Evolutionary conservation across 2,888 invertebrate species (phyloP).

Genomic region (Tetropium fuscum): DNA sequence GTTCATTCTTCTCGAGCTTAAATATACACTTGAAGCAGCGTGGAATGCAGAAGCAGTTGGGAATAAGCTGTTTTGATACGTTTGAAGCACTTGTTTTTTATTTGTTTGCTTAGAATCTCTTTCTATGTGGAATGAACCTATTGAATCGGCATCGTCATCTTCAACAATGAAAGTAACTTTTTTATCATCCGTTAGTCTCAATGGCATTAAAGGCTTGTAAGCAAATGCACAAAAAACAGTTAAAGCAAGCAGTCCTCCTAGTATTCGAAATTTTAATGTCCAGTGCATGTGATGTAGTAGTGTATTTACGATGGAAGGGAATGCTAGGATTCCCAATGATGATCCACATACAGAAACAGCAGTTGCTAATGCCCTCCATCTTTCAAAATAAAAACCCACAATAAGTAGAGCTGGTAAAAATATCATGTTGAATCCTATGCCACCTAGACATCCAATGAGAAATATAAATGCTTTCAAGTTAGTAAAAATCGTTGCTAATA

Average conservation of each 20-base stretch:
- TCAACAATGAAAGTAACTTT: not conserved
- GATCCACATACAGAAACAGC: conserved; percentile 81
- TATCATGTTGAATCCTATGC: conserved; percentile 75
- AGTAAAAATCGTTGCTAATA: conserved; percentile 46
- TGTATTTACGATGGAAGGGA: conserved; percentile 69
- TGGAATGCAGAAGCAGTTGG: conserved; percentile 41
- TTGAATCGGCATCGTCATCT: conserved; percentile 30
- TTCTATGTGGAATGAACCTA: conserved; percentile 32
- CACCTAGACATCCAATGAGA: conserved; percentile 54
- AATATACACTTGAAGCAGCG: conserved; percentile 2
- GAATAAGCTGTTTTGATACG: conserved; percentile 41
- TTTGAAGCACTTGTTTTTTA: conserved; percentile 33
- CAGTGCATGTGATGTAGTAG: conserved; percentile 70
- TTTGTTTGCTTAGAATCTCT: not conserved
- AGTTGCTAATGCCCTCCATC: conserved; percentile 78
- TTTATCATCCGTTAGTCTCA: conserved; percentile 18
- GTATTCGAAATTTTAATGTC: conserved; percentile 69
- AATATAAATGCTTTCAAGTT: conserved; percentile 46
- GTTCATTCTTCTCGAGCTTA: not conserved
- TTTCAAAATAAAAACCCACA: conserved; percentile 83
- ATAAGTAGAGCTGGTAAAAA: conserved; percentile 78
- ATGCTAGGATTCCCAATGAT: conserved; percentile 70
- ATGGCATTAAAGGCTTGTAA: conserved; percentile 54
- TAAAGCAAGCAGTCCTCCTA: conserved; percentile 59
- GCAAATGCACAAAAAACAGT: conserved; percentile 44